Base-by-base conservation (phyloP, 2,113 vertebrate species). In the Bagarius yarrelli region DNA sequence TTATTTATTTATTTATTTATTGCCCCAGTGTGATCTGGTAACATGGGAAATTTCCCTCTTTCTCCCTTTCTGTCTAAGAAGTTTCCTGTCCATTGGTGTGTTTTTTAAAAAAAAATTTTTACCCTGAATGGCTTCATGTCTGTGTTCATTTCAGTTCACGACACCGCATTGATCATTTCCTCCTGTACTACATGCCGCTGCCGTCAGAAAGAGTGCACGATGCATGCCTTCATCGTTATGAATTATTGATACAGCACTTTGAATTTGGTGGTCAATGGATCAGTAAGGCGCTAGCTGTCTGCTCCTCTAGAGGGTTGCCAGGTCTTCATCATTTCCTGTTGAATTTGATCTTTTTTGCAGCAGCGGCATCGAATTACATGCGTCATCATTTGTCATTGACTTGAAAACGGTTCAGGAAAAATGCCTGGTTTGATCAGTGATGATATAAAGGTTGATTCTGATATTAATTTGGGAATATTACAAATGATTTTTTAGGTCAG, bases 171-270 rank as follows among this genome's bases (percentile, higher is more conserved):
- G 16, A 57, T 76, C n/a, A 67, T 57, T 76, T 76, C 56, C 66
- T 50, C 36, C 74, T 21, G 11, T 40, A 32, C 19, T 44, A 56
- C 56, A 59, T 25, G 40, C 67, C 67, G 63, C 72, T 32, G 66
- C 59, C 59, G 56, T 83, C 44, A 83, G 81, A 61, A 83, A 78
- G 52, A 61, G 78, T 83, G 78, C 67, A 74, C 36, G 40, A 15
- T 61, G 69, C 78, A 78, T 74, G 19, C 53, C 36, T 40, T 40
- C 53, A 75, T 70, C 13, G 44, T 78, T 55, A 83, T 81, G 74
- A 86, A 81, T 83, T 78, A 83, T 86, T 77, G 23, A 83, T 81
- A 69, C 69, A 56, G 69, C 55, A 76, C 79, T 86, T 83, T 79
- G 77, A 75, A 78, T 81, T 76, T 70, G 71, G 75, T 36, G 47